These are phyloP conservation scores for Homarus gammarus DNA, from an alignment of 2,888 invertebrate genomes.

Conservation along the genomic window DNA sequence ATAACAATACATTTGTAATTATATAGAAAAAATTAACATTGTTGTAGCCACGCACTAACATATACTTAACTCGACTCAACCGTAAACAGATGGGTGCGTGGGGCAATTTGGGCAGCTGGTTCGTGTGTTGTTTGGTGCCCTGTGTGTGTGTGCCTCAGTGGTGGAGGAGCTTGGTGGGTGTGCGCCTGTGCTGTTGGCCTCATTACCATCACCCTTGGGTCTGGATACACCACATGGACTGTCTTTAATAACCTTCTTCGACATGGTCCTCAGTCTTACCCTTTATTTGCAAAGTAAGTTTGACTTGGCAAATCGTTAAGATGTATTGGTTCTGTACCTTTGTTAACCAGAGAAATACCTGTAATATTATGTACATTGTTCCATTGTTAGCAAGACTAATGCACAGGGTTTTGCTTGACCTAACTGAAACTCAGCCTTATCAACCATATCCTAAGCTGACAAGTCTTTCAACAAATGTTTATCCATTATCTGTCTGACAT, in stretches of 20 bases:
- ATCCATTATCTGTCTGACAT: no score
- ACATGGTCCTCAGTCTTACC: constrained; percentile 61
- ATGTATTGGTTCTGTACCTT: no score
- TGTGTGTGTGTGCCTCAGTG: constrained; percentile 72
- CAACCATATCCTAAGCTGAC: no score
- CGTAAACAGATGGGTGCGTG: constrained; percentile 67
- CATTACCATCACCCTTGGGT: constrained; percentile 68
- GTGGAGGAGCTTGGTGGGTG: constrained; percentile 74
- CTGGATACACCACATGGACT: constrained; percentile 73
- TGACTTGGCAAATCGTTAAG: no score
- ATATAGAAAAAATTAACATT: not conserved
- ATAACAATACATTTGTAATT: not conserved
- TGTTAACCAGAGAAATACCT: no score
- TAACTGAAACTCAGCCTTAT: no score
- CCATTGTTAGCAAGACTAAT: no score
- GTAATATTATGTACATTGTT: no score
- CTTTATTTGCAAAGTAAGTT: constrained; percentile 64
- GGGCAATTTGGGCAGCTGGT: constrained; percentile 71
- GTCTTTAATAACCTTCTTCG: constrained; percentile 66
- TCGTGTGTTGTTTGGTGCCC: constrained; percentile 73
- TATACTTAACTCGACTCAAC: not conserved
- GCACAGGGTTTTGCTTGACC: no score
- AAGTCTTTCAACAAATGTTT: no score
- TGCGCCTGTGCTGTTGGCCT: constrained; percentile 73
- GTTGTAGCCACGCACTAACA: not conserved